phyloP scores from a whole-genome alignment of 2,113 vertebrate species.

The Chroicocephalus ridibundus region DNA sequence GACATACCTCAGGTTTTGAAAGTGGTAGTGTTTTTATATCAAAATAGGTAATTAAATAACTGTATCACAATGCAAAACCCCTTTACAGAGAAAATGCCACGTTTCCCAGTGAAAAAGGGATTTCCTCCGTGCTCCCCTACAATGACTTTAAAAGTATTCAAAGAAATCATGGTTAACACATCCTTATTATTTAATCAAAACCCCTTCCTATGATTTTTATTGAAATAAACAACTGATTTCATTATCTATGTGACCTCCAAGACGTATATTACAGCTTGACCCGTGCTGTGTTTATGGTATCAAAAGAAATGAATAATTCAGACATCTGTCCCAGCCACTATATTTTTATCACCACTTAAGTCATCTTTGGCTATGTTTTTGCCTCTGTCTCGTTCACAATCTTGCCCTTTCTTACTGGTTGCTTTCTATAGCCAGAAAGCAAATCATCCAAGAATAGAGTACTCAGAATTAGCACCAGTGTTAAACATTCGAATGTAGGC shows the following conservation, averaged over 20 bases:
- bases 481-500: background rate
- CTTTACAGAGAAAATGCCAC: background rate
- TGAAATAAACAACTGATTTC: conserved; percentile 32
- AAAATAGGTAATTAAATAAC: background rate
- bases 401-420: background rate
- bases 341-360: conserved; percentile 45
- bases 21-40: background rate
- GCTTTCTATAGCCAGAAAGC: background rate
- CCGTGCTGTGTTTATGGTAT: background rate
- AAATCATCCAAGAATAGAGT: background rate
- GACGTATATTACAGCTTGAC: background rate
- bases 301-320: conserved; percentile 59
- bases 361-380: background rate
- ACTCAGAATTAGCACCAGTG: background rate
- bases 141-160: background rate
- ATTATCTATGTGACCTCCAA: conserved; percentile 24
- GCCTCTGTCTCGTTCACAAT: background rate
- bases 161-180: background rate
- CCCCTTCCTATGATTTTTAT: conserved; percentile 6
- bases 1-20: background rate
- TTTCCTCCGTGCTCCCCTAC: background rate
- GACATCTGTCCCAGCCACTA: background rate
- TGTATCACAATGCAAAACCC: background rate
- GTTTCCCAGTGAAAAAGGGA: background rate
- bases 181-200: conserved; percentile 16